Conservation (phyloP, 2,888 invertebrate species). For the Tenthredo livida region DNA sequence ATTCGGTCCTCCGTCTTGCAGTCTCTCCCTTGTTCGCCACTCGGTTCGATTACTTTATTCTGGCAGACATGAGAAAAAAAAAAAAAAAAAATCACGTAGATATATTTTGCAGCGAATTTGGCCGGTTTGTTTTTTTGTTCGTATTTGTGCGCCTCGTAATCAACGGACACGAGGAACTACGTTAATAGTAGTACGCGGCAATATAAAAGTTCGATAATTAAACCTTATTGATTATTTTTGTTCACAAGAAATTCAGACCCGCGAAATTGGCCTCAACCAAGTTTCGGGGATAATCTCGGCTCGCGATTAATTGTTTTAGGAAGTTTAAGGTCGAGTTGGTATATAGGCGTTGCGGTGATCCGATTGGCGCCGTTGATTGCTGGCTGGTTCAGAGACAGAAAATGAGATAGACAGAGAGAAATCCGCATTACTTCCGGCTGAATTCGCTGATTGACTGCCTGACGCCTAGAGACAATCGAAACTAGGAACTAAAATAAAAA, state of each 20-base stretch:
- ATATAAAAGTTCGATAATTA: background rate
- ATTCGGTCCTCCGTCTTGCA: background rate
- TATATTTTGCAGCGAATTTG: background rate
- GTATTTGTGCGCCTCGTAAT: too few species aligned
- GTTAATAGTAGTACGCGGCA: background rate
- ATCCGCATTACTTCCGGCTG: slow-evolving; percentile 62
- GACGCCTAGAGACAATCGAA: background rate
- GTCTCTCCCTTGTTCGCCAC: background rate
- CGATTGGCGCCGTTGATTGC: slow-evolving; percentile 2
- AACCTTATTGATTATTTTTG: background rate
- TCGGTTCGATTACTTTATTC: slow-evolving; percentile 10
- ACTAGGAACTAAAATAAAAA: background rate
- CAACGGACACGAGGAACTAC: too few species aligned
- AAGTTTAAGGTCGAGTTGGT: slow-evolving; percentile 3
- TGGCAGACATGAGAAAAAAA: background rate
- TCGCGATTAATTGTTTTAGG: slow-evolving; percentile 15
- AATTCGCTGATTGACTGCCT: slow-evolving; percentile 4
- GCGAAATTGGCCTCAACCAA: background rate
- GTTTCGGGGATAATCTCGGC: background rate
- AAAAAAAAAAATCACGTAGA: background rate
- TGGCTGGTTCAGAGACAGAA: slow-evolving; percentile 53
- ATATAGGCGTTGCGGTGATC: slow-evolving; percentile 10
- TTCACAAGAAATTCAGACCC: background rate
- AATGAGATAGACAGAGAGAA: slow-evolving; percentile 56
- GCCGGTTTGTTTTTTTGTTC: background rate